Percentiles rank a stretch among this genome's conserved stretches.
Evolutionary conservation across 1,140 invertebrate species (phyloP).

Genomic region (Ylistrum balloti): DNA sequence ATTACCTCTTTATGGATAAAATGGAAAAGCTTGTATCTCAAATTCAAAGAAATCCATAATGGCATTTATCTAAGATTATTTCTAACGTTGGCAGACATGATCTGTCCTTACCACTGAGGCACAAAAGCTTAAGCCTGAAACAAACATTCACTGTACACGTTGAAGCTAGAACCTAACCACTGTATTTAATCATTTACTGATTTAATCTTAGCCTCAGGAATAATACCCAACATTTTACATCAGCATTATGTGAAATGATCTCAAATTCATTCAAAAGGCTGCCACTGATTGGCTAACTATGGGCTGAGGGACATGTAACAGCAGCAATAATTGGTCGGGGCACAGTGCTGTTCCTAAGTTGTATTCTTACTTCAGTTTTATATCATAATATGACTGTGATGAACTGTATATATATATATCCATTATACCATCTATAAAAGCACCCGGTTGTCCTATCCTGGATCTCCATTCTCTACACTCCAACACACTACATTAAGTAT

Average conservation of each 20-base stretch:
- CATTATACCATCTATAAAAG: neutral
- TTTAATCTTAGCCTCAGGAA: neutral
- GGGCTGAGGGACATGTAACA: neutral
- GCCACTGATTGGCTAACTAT: constrained; percentile 23
- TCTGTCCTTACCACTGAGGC: too few species aligned
- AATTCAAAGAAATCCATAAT: too few species aligned
- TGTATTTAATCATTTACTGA: too few species aligned
- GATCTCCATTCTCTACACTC: neutral
- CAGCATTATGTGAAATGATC: neutral
- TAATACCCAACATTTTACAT: neutral
- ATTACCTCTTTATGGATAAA: too few species aligned
- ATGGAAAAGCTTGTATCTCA: too few species aligned
- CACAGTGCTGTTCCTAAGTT: neutral
- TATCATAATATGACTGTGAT: neutral
- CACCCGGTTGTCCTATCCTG: neutral
- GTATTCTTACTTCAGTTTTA: neutral
- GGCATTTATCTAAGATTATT: too few species aligned
- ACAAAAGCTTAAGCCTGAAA: too few species aligned
- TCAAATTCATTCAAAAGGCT: constrained; percentile 9
- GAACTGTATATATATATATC: neutral
- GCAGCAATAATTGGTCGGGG: neutral
- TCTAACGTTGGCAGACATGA: too few species aligned
- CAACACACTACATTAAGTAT: neutral
- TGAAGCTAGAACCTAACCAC: too few species aligned
- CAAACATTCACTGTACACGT: too few species aligned